Evolutionary conservation across 2,113 vertebrate species (phyloP).

Genomic region (Dendropsophus ebraccatus): DNA sequence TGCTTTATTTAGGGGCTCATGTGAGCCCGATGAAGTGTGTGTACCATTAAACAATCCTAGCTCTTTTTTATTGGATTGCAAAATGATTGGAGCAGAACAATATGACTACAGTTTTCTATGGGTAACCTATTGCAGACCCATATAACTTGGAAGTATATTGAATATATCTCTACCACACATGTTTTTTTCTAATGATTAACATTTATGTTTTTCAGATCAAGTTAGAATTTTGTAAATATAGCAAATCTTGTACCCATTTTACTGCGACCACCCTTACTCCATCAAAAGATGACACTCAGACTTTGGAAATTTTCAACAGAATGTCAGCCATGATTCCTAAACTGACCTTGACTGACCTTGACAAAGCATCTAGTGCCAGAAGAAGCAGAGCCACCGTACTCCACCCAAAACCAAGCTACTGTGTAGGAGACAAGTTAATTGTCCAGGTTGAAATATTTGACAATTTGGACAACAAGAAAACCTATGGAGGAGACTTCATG

Average conservation of each 20-base stretch:
- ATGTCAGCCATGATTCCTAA: constrained; percentile 16
- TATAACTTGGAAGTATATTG: too few species aligned
- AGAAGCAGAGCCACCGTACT: constrained; percentile 45
- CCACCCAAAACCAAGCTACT: constrained; percentile 29
- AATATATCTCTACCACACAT: background rate
- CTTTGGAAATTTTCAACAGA: background rate
- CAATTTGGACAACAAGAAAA: constrained; percentile 36
- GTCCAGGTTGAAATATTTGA: constrained; percentile 53
- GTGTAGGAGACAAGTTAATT: constrained; percentile 41
- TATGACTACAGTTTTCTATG: background rate
- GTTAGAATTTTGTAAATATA: background rate
- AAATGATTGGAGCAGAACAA: too few species aligned
- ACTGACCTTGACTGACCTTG: background rate
- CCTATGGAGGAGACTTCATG: constrained; percentile 50
- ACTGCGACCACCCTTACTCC: too few species aligned
- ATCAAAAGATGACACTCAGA: background rate
- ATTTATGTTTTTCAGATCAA: background rate
- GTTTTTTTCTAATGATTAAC: background rate
- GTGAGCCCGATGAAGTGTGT: too few species aligned
- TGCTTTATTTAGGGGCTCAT: too few species aligned
- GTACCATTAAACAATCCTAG: too few species aligned
- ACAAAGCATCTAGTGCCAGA: constrained; percentile 16
- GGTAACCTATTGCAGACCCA: background rate
- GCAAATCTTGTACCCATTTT: background rate
- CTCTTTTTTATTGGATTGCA: too few species aligned